Evolutionary conservation across 2,797 vertebrate genomes (phyloP).

Genomic region (Paedocypris micromegethes): DNA sequence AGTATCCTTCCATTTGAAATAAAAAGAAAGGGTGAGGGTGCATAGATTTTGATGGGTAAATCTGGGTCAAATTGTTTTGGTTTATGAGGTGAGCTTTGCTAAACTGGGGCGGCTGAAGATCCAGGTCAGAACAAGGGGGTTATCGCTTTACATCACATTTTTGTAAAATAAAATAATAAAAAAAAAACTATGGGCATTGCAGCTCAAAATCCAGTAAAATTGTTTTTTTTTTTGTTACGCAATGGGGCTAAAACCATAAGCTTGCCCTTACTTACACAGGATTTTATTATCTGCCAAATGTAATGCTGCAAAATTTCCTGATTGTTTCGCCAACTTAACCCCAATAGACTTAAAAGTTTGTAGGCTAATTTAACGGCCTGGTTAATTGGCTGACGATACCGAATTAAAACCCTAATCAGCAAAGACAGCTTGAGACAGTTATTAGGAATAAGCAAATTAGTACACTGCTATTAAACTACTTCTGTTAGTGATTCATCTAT

Average conservation of each 20-base stretch:
- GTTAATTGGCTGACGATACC: slow-evolving; percentile 13
- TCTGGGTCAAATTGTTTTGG: not conserved
- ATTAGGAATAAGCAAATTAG: slow-evolving; percentile 29
- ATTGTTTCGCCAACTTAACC: slow-evolving; percentile 13
- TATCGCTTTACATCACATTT: slow-evolving; percentile 4
- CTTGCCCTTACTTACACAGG: not conserved
- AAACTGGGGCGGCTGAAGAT: slow-evolving; percentile 10
- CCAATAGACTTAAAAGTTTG: slow-evolving; percentile 9
- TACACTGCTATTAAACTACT: slow-evolving; percentile 12
- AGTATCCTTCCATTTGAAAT: no score
- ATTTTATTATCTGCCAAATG: not conserved
- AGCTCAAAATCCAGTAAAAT: not conserved
- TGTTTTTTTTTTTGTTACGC: not conserved
- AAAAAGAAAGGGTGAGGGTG: not conserved
- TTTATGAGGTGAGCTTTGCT: slow-evolving; percentile 2
- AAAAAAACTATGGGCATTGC: not conserved
- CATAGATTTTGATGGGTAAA: not conserved
- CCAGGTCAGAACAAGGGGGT: slow-evolving; percentile 23
- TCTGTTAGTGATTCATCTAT: slow-evolving; percentile 4
- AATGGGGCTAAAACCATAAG: not conserved
- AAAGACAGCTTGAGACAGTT: slow-evolving; percentile 26
- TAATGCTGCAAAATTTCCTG: not conserved
- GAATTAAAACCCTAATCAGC: slow-evolving; percentile 25
- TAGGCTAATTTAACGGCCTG: slow-evolving; percentile 13
- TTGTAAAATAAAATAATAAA: not conserved